Conservation (phyloP, 2,113 vertebrate genomes). For the Hemicordylus capensis region DNA sequence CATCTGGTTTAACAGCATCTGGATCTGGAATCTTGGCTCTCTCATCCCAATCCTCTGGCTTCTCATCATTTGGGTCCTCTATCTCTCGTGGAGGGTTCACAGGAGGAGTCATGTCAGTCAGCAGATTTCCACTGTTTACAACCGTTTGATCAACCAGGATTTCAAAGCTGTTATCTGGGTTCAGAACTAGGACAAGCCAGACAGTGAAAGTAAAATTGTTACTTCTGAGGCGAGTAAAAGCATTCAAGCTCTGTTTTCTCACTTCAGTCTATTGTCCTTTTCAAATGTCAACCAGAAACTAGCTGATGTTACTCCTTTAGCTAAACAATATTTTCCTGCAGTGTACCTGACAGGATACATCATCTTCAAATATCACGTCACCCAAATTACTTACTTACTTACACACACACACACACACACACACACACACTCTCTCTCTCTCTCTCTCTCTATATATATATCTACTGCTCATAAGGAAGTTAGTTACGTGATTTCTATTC, state of each 20-base stretch:
- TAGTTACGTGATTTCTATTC: not conserved
- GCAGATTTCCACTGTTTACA: slow-evolving; percentile 92
- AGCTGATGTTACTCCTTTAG: not conserved
- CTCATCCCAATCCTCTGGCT: slow-evolving; percentile 98
- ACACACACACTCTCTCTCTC: too few species aligned
- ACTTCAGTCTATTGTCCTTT: not conserved
- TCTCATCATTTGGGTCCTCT: slow-evolving; percentile 94
- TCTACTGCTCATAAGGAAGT: not conserved
- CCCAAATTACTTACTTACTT: too few species aligned
- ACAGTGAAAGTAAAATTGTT: slow-evolving; percentile 28
- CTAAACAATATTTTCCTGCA: not conserved
- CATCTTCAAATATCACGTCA: not conserved
- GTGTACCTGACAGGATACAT: not conserved
- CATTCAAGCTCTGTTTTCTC: not conserved
- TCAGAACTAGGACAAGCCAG: slow-evolving; percentile 82
- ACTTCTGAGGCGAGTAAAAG: not conserved
- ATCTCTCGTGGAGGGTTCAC: slow-evolving; percentile 94
- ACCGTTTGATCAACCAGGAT: slow-evolving; percentile 91
- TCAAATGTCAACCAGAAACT: not conserved
- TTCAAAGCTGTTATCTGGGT: slow-evolving; percentile 96
- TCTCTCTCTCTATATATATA: too few species aligned
- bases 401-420: too few species aligned
- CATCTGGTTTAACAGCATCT: slow-evolving; percentile 92
- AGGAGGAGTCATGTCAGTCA: slow-evolving; percentile 91
- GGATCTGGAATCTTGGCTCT: slow-evolving; percentile 96